Conservation (phyloP, 2,113 vertebrate species). For the Clarias magur region DNA sequence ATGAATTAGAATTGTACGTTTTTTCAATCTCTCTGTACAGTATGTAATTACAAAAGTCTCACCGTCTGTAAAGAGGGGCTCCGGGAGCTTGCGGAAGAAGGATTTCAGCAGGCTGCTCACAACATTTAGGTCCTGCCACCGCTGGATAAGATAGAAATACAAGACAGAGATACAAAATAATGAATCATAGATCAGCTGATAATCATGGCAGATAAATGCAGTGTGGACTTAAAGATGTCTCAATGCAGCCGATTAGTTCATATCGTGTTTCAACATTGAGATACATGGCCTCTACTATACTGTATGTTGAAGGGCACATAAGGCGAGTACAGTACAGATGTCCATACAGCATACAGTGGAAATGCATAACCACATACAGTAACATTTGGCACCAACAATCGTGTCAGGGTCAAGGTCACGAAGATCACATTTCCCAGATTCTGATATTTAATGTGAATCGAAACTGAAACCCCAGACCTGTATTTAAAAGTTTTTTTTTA, state of each 20-base stretch:
- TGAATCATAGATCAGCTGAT: not conserved
- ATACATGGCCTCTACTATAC: not conserved
- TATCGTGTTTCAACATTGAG: not conserved
- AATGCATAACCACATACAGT: not conserved
- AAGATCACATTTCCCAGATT: not conserved
- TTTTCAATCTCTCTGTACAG: not conserved
- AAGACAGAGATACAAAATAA: not conserved
- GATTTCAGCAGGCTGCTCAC: constrained; percentile 96
- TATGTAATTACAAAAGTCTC: constrained; percentile 57
- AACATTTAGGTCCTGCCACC: constrained; percentile 97
- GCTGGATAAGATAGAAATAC: constrained; percentile 67
- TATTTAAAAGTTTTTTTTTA: too few relatives aligned
- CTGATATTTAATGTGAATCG: not conserved
- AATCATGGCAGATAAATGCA: not conserved
- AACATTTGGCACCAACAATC: too few relatives aligned
- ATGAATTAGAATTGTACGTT: not conserved
- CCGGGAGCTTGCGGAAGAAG: constrained; percentile 95
- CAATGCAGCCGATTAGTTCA: not conserved
- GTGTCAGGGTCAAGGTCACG: too few relatives aligned
- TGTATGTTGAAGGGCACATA: not conserved
- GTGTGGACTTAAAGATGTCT: not conserved
- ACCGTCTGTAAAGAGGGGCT: constrained; percentile 97
- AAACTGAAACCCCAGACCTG: not conserved
- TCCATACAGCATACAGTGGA: not conserved
- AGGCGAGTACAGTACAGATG: not conserved